Evolutionary conservation across 30 jellyfish, hydroid and myxozoan species (phyloP).

Genomic region (Cassiopea xamachana): DNA sequence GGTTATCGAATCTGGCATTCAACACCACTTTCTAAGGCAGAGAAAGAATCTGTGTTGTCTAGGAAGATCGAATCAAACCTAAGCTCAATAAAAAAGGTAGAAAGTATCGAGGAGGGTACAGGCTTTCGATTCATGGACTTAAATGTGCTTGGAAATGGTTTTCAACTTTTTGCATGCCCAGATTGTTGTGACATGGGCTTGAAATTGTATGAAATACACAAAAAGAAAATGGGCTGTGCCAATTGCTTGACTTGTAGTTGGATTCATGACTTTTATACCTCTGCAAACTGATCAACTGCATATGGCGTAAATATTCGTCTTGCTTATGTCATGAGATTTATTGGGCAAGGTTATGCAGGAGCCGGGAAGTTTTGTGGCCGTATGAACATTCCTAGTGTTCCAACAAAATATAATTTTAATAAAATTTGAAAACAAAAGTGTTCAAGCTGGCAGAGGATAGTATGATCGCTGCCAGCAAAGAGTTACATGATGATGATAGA

Average conservation of each 20-base stretch:
- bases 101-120: neutral
- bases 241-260: conserved; percentile 7
- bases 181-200: conserved; percentile 2
- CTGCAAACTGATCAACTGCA: conserved; percentile 4
- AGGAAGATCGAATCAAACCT: conserved; percentile 4
- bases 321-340: conserved; percentile 21
- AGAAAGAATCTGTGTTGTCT: neutral
- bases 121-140: conserved; percentile 12
- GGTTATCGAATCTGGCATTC: neutral
- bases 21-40: neutral
- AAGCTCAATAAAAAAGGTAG: conserved; percentile 9
- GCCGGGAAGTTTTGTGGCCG: conserved; percentile 33
- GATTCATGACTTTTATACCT: conserved; percentile 11
- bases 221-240: conserved; percentile 11
- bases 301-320: conserved; percentile 14
- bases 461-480: conserved; percentile 20
- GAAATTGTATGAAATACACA: neutral
- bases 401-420: neutral
- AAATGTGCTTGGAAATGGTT: neutral
- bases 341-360: conserved; percentile 17
- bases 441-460: conserved; percentile 32
- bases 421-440: neutral
- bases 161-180: conserved; percentile 12
- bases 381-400: conserved; percentile 20
- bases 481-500: conserved; percentile 9